Base-by-base conservation (phyloP, 2,113 vertebrate genomes). In the Hippocampus guttulatus region DNA sequence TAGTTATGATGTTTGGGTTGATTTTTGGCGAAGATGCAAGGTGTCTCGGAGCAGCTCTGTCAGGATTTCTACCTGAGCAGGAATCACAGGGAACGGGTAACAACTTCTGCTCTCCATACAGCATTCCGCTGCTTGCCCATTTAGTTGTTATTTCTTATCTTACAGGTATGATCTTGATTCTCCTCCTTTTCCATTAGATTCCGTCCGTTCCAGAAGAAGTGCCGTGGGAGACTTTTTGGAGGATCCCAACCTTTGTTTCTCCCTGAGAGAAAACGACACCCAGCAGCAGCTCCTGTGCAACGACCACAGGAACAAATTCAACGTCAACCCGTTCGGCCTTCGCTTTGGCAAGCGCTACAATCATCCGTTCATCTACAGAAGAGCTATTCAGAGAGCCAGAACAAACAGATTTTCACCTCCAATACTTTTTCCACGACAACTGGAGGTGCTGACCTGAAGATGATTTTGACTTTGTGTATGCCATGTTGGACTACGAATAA, bases 281-380 rank as follows among this genome's bases (percentile, higher is more conserved):
- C 64, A 65, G 43, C 83, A 82, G 51, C 88, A 90, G 55, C 83
- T 91, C 3, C 83, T 91, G 27, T 94, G 92, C 76, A 88, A 89
- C 38, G 84, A 92, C 18, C 90, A 90, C 0, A 80, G 87, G 68
- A 91, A 86, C 10, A 91, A 90, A 16, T 94, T 94, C 84, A 94
- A 93, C 85, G 89, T 89, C 85, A 94, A 93, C 76, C 85, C 93
- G 1, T 93, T 92, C 11, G 90, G 91, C 69, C 86, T 92, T 18
- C 90, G 92, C 66, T 94, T 94, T 15, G 91, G 91, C 40, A 94
- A 94, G 71, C 84, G 91, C 33, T 81, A 80, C 15, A 66, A 68
- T 18, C 41, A 5, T 1, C 47, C 33, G 38, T 69, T 43, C 71
- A 54, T 70, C 3, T 71, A 70, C 30, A 67, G 66, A 4, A 77